Percentiles rank a stretch among this genome's conserved stretches.
Conservation (phyloP, 2,888 invertebrate genomes). For the Parnassius smintheus region DNA sequence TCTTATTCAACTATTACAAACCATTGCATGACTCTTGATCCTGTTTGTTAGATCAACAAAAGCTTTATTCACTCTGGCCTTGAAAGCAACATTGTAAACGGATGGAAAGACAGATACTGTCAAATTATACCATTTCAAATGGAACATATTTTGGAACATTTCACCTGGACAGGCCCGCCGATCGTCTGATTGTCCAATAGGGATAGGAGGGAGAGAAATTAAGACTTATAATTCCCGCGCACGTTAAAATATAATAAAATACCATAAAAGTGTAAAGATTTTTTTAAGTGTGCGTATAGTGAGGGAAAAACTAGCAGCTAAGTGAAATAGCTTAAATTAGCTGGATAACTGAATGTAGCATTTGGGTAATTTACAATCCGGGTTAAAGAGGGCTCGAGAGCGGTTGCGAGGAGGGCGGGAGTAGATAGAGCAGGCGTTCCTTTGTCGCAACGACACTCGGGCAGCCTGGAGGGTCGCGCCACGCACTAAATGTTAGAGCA, state of each 20-base stretch:
- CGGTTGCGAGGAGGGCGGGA: slow-evolving; percentile 45
- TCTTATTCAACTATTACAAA: no score
- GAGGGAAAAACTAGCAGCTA: slow-evolving; percentile 16
- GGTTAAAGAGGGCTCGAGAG: slow-evolving; percentile 49
- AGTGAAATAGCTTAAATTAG: slow-evolving; percentile 22
- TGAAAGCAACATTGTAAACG: neutral
- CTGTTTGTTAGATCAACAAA: no score
- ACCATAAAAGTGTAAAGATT: slow-evolving; percentile 2
- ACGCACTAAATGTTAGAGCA: slow-evolving; percentile 27
- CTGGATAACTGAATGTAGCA: slow-evolving; percentile 25
- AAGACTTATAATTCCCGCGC: no score
- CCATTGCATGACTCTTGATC: no score
- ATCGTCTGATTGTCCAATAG: no score
- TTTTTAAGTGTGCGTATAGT: slow-evolving; percentile 1
- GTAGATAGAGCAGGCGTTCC: slow-evolving; percentile 62
- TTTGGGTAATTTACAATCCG: slow-evolving; percentile 51
- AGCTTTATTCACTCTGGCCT: no score
- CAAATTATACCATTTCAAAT: no score
- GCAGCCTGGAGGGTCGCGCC: slow-evolving; percentile 23
- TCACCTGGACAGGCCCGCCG: no score
- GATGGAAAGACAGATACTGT: neutral
- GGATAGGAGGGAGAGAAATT: no score
- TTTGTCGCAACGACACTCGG: slow-evolving; percentile 45
- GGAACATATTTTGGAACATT: no score
- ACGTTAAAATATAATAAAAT: no score